phyloP scores from a whole-genome alignment of 2,113 vertebrate genomes.

The Platichthys stellatus region DNA sequence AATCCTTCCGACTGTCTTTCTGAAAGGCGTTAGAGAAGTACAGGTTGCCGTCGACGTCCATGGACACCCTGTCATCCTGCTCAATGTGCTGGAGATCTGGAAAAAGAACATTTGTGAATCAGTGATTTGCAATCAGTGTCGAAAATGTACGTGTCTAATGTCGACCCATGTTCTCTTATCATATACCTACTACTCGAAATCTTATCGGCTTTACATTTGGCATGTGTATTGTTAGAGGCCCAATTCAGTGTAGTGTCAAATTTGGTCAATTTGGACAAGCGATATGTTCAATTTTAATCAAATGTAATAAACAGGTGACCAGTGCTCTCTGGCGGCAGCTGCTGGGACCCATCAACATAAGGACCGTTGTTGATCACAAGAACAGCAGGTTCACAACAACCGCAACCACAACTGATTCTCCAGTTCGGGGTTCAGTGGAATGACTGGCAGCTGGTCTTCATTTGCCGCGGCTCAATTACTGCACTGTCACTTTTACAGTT shows the following conservation, averaged over 20 bases:
- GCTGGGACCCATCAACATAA: too few species aligned
- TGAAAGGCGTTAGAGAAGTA: slow-evolving; percentile 91
- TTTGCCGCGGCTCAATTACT: too few species aligned
- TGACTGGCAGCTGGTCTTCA: too few species aligned
- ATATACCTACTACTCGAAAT: not conserved
- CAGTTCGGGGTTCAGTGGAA: too few species aligned
- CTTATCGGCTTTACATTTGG: not conserved
- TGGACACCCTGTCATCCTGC: slow-evolving; percentile 90
- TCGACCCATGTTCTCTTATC: not conserved
- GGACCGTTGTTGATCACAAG: too few species aligned
- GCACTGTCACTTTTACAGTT: too few species aligned
- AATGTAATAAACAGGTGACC: not conserved
- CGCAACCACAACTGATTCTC: too few species aligned
- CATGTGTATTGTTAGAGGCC: not conserved
- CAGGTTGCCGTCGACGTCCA: slow-evolving; percentile 91
- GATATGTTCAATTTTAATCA: too few species aligned
- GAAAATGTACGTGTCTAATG: not conserved
- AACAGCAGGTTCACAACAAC: too few species aligned
- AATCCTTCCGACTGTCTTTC: slow-evolving; percentile 89
- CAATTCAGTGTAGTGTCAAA: too few species aligned
- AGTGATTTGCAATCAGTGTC: not conserved
- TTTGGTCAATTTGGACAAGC: too few species aligned
- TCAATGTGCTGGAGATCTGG: slow-evolving; percentile 90
- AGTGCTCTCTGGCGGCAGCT: not conserved
- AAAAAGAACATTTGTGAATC: slow-evolving; percentile 45